Evolutionary conservation across 1,140 invertebrate species (phyloP).

Genomic region (Zaprionus ghesquierei): DNA sequence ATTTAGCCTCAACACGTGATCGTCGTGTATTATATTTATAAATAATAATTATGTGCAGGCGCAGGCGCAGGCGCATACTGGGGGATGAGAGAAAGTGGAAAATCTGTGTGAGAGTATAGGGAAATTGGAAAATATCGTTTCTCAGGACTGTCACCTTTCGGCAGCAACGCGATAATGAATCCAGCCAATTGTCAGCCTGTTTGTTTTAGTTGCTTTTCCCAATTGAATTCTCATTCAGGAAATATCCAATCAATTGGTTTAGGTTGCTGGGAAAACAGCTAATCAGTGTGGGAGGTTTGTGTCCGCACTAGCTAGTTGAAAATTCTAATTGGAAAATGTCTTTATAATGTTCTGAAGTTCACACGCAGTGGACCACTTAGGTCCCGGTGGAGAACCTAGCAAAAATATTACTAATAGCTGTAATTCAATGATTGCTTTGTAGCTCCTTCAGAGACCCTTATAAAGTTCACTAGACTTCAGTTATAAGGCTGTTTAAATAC

Average conservation of each 20-base stretch:
- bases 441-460: too few species aligned
- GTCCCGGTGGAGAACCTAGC: too few species aligned
- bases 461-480: too few species aligned
- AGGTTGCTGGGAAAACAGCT: constrained; percentile 52
- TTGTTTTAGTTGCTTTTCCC: constrained; percentile 28
- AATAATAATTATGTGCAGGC: constrained; percentile 71
- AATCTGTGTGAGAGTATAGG: constrained; percentile 6
- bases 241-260: constrained; percentile 50
- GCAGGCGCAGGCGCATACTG: constrained; percentile 6
- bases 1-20: constrained; percentile 64
- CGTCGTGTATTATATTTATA: constrained; percentile 65
- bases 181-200: constrained; percentile 16
- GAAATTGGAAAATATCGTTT: constrained; percentile 40
- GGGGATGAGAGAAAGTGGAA: constrained; percentile 36
- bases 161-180: constrained; percentile 23
- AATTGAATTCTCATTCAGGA: constrained; percentile 57
- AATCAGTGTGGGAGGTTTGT: constrained; percentile 23
- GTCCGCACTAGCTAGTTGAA: not conserved
- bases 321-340: constrained; percentile 17
- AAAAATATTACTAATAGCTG: not conserved
- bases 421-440: too few species aligned
- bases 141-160: constrained; percentile 73
- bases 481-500: too few species aligned
- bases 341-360: not conserved
- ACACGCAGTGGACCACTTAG: not conserved